phyloP scores from a whole-genome alignment of 2,797 vertebrate species.

The Oryzias sinensis region DNA sequence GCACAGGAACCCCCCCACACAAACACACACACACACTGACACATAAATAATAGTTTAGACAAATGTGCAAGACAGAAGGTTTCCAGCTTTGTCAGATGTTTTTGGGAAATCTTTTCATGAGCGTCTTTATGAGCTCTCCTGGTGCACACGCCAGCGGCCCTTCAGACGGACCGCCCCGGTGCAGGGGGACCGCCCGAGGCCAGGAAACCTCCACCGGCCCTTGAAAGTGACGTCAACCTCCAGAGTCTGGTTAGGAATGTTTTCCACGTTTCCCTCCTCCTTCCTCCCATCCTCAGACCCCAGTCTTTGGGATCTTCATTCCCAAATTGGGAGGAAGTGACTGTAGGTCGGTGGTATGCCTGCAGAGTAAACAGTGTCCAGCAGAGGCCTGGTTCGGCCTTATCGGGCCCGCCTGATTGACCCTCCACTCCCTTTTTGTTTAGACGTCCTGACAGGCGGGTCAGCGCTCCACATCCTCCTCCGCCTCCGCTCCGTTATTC shows the following conservation, averaged over 20 bases:
- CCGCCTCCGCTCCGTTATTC: conserved; percentile 64
- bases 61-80: no score
- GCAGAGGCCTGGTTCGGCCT: conserved; percentile 65
- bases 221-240: conserved; percentile 75
- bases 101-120: conserved; percentile 19
- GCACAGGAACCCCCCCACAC: no score
- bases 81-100: conserved; percentile 11
- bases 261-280: no score
- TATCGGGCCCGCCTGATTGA: conserved; percentile 74
- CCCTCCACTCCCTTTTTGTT: conserved; percentile 74
- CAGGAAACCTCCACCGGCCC: conserved; percentile 72
- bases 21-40: no score
- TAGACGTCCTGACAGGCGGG: conserved; percentile 69
- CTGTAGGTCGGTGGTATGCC: conserved; percentile 72
- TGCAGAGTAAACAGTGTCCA: conserved; percentile 74
- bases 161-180: conserved; percentile 49
- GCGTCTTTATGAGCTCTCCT: background rate
- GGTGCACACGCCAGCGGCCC: conserved; percentile 53
- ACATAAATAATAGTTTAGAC: no score
- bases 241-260: conserved; percentile 12
- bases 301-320: no score
- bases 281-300: no score
- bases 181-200: conserved; percentile 65
- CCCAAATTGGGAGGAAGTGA: conserved; percentile 70
- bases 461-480: conserved; percentile 69